A percentile compares a stretch with the other conserved stretches of the same genome.
These are phyloP conservation scores for Zenarchopterus dispar DNA, from an alignment of 2,797 vertebrate species.

Conservation along the genomic window DNA sequence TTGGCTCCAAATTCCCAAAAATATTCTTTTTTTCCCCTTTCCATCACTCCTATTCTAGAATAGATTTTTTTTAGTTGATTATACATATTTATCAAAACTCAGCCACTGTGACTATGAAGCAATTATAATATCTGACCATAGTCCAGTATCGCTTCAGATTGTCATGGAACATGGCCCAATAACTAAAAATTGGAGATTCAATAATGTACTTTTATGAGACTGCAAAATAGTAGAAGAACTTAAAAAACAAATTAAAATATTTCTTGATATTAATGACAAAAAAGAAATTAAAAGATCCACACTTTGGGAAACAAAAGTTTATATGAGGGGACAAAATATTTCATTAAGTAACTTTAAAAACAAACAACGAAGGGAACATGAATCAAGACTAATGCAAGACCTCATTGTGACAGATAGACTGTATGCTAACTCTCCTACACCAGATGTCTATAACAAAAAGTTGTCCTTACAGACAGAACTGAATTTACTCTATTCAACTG, in stretches of 20 bases:
- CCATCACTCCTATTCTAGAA: background rate
- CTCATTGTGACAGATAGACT: too few species aligned
- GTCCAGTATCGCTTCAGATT: background rate
- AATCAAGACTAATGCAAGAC: too few species aligned
- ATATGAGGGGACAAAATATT: too few species aligned
- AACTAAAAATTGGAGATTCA: background rate
- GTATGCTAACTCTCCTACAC: too few species aligned
- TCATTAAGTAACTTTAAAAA: too few species aligned
- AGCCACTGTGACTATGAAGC: background rate
- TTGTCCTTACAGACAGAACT: too few species aligned
- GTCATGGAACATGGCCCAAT: background rate
- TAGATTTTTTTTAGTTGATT: slow-evolving; percentile 1
- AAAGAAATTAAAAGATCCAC: background rate
- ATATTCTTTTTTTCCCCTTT: background rate
- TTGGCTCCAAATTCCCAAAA: background rate
- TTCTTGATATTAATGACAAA: background rate
- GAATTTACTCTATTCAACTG: too few species aligned
- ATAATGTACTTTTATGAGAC: background rate
- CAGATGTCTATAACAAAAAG: too few species aligned
- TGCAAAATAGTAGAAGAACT: background rate
- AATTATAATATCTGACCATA: background rate
- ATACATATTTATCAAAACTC: background rate
- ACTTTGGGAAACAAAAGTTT: background rate
- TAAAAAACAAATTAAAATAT: background rate
- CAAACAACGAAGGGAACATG: background rate